Base-by-base conservation (phyloP, 1,140 invertebrate species). In the Ericerus pela region DNA sequence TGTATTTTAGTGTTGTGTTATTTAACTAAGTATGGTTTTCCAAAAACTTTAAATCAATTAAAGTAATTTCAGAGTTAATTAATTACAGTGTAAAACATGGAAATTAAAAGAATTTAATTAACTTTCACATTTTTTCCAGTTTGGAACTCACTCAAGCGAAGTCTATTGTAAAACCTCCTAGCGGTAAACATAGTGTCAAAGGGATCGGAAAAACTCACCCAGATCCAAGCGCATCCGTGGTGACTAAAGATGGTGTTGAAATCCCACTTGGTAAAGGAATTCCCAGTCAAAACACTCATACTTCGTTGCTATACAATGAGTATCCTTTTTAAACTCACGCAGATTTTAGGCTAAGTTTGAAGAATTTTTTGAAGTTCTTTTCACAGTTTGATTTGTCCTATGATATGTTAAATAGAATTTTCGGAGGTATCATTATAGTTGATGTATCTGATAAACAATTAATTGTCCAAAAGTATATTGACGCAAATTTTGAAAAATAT, bases 241-340 rank as follows among this genome's bases (percentile, higher is more conserved):
- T 67, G 22, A 63, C 75, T 2, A 63, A 72, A 10, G 73, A 76
- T 63, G 82, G 81, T 10, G 73, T 87, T 10, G 75, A 85, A 66
- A 80, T 93, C 56, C 88, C 89, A n/a, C 68, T 80, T 24, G 88
- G 87, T 4, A 78, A 76, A 66, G 70, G 75, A 2, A 59, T 74
- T 14, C 63, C 70, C 1, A 30, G 71, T 55, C 59, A 70, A 27
- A 31, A 66, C 2, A 55, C 73, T 28, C 57, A 72, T 53, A 70
- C 76, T 28, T 63, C 75, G 2, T 69, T 94, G 52, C 68, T 91
- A 2, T 93, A 93, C 66, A 93, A 94, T 68, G 88, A 93, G 74
- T 84, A 79, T 77, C 76, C 75, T 76, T 76, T 76, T 60, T 51
- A 24, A 10, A 24, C 22, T 6, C 41, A 24, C 4, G 36, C n/a